These are phyloP conservation scores for Cranoglanis bouderius DNA, from an alignment of 2,113 vertebrate species.

Conservation along the genomic window DNA sequence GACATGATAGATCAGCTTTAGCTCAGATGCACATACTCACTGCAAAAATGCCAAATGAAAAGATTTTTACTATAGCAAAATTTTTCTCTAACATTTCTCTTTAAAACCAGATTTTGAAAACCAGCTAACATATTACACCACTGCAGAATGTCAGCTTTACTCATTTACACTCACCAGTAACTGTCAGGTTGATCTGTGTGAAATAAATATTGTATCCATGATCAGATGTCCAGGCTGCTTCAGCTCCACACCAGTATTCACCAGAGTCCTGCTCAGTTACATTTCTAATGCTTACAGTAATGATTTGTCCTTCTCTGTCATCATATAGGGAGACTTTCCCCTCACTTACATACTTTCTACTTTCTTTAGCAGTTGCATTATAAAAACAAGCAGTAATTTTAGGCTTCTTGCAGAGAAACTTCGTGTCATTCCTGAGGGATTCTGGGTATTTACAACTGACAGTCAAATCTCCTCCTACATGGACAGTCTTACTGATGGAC, in stretches of 20 bases:
- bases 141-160: background rate
- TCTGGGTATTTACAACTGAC: slow-evolving; percentile 5
- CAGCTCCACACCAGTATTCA: slow-evolving; percentile 16
- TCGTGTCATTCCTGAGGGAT: background rate
- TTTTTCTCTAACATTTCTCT: too few species aligned
- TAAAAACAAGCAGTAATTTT: background rate
- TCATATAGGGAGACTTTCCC: slow-evolving; percentile 19
- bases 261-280: background rate
- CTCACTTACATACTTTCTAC: background rate
- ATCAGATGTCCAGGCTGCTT: background rate
- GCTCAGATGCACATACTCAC: too few species aligned
- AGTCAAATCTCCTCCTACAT: slow-evolving; percentile 11
- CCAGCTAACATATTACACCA: too few species aligned
- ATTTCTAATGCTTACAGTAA: background rate
- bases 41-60: too few species aligned
- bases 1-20: too few species aligned
- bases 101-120: too few species aligned
- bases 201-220: slow-evolving; percentile 4
- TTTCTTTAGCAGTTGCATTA: background rate
- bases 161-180: background rate
- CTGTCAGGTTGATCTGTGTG: background rate
- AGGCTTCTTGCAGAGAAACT: slow-evolving; percentile 26
- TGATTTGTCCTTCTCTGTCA: slow-evolving; percentile 8
- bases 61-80: too few species aligned
- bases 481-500: background rate